Conservation (phyloP, 2,113 vertebrate genomes). For the Terrapene triunguis region DNA sequence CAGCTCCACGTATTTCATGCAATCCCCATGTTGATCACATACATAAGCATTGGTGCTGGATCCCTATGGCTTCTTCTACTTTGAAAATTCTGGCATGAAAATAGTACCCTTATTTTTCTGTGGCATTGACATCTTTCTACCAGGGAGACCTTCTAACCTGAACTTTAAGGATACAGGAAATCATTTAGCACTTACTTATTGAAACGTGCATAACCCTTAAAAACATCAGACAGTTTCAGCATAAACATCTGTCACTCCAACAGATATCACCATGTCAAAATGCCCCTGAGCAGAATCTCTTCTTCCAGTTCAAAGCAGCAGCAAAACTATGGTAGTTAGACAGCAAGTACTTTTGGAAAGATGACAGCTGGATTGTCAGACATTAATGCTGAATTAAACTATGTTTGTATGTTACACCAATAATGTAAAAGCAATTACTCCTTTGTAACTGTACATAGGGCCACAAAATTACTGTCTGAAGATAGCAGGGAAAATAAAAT, state of each 20-base stretch:
- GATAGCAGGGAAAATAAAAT: slow-evolving; percentile 36
- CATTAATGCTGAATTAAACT: slow-evolving; percentile 69
- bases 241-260: slow-evolving; percentile 68
- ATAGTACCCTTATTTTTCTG: neutral
- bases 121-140: neutral
- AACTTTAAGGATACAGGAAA: slow-evolving; percentile 31
- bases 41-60: slow-evolving; percentile 1
- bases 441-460: slow-evolving; percentile 55
- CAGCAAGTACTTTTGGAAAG: slow-evolving; percentile 71
- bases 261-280: slow-evolving; percentile 70
- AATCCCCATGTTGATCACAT: slow-evolving; percentile 31
- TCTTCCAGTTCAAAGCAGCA: slow-evolving; percentile 45
- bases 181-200: slow-evolving; percentile 60
- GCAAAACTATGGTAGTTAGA: slow-evolving; percentile 50
- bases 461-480: slow-evolving; percentile 52
- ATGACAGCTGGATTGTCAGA: slow-evolving; percentile 75
- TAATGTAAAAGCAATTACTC: slow-evolving; percentile 71
- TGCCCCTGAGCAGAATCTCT: slow-evolving; percentile 64
- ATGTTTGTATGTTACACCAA: slow-evolving; percentile 63
- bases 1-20: slow-evolving; percentile 31
- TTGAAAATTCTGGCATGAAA: neutral
- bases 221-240: slow-evolving; percentile 40
- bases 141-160: neutral
- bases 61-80: neutral
- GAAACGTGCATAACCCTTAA: slow-evolving; percentile 39